Evolutionary conservation across 2,113 vertebrate genomes (phyloP).

Genomic region (Motacilla alba): DNA sequence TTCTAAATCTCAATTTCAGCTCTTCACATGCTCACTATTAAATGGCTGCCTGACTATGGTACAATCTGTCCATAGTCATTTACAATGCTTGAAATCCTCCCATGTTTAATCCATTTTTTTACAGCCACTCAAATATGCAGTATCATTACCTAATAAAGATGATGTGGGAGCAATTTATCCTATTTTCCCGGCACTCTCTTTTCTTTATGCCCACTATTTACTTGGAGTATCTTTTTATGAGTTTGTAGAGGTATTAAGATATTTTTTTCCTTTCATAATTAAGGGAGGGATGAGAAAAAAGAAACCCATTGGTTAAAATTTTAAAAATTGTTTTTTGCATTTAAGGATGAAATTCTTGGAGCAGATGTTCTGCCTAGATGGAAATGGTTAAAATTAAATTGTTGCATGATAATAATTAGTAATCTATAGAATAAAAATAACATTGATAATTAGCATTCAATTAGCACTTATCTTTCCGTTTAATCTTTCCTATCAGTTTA

Average conservation of each 20-base stretch:
- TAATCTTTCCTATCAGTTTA: not conserved
- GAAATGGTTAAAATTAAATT: not conserved
- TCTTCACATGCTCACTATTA: not conserved
- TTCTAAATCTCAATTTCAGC: not conserved
- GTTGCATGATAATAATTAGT: not conserved
- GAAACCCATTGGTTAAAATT: not conserved
- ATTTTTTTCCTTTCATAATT: not conserved
- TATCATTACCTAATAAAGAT: not conserved
- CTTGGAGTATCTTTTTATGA: not conserved
- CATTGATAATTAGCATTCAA: not conserved
- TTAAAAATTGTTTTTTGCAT: not conserved
- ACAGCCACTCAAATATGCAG: not conserved
- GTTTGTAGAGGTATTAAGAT: not conserved
- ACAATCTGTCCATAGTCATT: not conserved
- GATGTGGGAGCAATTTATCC: not conserved
- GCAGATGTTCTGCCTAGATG: not conserved
- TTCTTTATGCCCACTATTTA: not conserved
- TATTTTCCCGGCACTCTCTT: not conserved
- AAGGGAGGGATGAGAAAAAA: not conserved
- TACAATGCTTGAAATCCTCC: not conserved
- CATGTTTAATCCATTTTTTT: not conserved
- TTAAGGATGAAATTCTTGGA: not conserved
- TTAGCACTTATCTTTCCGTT: constrained; percentile 9
- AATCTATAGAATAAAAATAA: not conserved
- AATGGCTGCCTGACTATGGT: not conserved